Evolutionary conservation across 2,888 invertebrate genomes (phyloP), one percentile per base, ranked within the genome.

Genomic region (Drosophila prolongata): DNA sequence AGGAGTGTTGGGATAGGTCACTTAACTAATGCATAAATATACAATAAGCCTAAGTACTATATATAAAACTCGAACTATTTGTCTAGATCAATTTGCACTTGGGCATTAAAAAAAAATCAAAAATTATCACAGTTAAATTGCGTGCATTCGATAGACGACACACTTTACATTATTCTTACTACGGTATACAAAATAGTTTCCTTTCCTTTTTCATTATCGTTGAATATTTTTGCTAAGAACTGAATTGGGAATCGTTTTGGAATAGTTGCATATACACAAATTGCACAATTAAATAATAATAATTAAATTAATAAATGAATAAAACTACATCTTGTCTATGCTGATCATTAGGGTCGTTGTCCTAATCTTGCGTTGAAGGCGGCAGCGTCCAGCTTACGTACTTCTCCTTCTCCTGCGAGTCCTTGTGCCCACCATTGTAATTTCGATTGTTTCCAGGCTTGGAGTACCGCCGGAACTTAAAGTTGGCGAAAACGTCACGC

Each of bases 401-500:
- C 62, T 90, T 90, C 38, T 91, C 89, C 60, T 90, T 90, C 24
- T 90, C 88, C 69, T 89, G 79, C 30, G 75, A 43, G 13, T 61
- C 62, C 49, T 79, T 83, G 43, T 49, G 19, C 53, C 77, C 42
- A 14, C 79, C 54, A 53, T 76, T 76, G 53, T 83, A 84, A 65
- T 89, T 90, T 46, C 89, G 83, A 77, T 89, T 90, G 55, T 40
- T 58, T 13, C 59, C 52, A 14, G 75, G 16, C 44, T 90, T 91
- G 10, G 68, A 42, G 57, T 79, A 61, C 9, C 92, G 91, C 3
- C 91, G 85, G 75, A 89, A 91, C 72, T 90, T 89, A 50, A 92
- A 92, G 74, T 91, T 91, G 6, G 89, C 90, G 76, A 90, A 91
- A 4, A 87, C 87, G 76, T 91, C 89, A 2, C 90, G 89, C 58